Conservation (phyloP, 2,113 vertebrate genomes). For the Tychaedon coryphoeus region DNA sequence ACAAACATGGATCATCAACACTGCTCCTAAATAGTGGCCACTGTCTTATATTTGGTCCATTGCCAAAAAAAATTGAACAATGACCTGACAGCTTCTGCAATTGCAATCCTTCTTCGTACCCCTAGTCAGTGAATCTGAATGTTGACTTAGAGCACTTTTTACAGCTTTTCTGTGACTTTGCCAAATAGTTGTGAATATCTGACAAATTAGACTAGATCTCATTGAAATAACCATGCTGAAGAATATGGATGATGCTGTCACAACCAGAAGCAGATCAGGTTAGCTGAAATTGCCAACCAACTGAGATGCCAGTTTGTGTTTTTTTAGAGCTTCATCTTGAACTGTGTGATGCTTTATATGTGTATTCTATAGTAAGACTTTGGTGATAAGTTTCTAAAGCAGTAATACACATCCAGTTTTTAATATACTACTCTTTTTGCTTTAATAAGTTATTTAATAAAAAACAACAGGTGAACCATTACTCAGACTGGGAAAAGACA, state of each 20-base stretch:
- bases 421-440: background rate
- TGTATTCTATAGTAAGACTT: background rate
- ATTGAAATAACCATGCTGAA: background rate
- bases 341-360: background rate
- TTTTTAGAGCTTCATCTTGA: background rate
- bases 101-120: background rate
- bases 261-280: background rate
- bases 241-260: background rate
- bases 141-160: background rate
- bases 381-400: background rate
- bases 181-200: background rate
- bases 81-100: background rate
- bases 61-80: background rate
- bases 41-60: background rate
- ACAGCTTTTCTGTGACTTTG: background rate
- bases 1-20: accelerated
- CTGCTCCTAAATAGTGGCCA: background rate
- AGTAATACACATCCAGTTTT: background rate
- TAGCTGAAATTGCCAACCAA: background rate
- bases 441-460: background rate
- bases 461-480: background rate
- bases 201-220: background rate
- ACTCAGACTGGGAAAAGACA: background rate
- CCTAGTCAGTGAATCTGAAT: background rate
- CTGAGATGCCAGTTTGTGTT: background rate